Conservation (phyloP, 2,797 vertebrate genomes). For the Cryptoprocta ferox region DNA sequence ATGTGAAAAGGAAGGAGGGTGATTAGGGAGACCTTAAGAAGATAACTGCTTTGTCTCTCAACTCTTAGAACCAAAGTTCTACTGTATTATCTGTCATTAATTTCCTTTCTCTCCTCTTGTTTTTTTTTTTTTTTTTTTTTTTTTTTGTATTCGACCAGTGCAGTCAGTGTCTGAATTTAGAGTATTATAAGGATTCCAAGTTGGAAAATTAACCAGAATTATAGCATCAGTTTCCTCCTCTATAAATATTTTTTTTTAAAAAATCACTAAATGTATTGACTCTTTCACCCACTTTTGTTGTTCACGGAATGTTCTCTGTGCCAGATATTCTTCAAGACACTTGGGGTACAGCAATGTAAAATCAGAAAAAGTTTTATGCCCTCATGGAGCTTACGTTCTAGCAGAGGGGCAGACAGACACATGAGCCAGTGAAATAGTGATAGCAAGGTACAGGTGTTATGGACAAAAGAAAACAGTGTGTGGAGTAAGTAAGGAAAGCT, state of each 20-base stretch:
- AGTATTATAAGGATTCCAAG: background rate
- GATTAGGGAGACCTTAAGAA: background rate
- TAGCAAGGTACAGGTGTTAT: background rate
- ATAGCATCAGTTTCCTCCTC: background rate
- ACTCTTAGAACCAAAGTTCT: background rate
- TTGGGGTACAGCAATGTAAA: background rate
- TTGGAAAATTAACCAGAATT: background rate
- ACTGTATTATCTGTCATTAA: background rate
- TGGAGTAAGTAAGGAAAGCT: background rate
- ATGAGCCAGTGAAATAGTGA: background rate
- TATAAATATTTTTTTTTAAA: background rate
- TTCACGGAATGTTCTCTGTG: background rate
- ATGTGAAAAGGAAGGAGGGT: background rate
- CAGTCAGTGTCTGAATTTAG: background rate
- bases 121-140: background rate
- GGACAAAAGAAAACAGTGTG: background rate
- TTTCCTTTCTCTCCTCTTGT: background rate
- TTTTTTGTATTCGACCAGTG: background rate
- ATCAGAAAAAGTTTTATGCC: background rate
- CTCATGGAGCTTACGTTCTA: background rate
- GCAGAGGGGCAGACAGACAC: background rate
- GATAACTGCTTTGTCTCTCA: background rate
- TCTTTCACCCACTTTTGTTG: background rate
- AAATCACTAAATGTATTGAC: background rate
- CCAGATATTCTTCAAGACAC: background rate